A percentile compares a stretch with the other conserved stretches of the same genome.
These are phyloP conservation scores for Asteroscopus sphinx DNA, from an alignment of 2,888 invertebrate genomes.

Conservation along the genomic window DNA sequence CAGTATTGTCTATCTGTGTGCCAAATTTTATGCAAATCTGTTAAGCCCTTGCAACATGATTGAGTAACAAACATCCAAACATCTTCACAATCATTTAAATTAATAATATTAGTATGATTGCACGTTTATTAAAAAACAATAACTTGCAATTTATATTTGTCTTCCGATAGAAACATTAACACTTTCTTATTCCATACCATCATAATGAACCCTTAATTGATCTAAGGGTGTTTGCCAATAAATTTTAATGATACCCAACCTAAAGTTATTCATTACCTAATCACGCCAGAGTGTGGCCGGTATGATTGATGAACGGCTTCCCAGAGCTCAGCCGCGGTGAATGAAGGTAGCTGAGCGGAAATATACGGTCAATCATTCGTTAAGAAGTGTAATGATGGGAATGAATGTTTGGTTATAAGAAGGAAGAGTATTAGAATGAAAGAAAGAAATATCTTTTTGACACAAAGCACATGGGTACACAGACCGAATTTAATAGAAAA, in stretches of 20 bases:
- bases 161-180: too few relatives aligned
- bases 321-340: conserved; percentile 31
- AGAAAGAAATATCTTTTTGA: not conserved
- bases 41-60: too few relatives aligned
- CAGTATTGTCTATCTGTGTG: too few relatives aligned
- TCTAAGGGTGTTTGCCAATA: conserved; percentile 52
- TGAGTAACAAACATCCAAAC: too few relatives aligned
- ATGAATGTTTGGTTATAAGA: conserved; percentile 35
- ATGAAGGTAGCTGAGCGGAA: conserved; percentile 43
- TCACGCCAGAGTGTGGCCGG: conserved; percentile 58
- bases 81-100: too few relatives aligned
- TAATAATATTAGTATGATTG: too few relatives aligned
- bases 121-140: too few relatives aligned
- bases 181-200: conserved; percentile 13
- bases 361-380: conserved; percentile 50
- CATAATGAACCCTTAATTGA: conserved; percentile 44
- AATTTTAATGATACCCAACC: conserved; percentile 62
- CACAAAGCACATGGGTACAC: too few relatives aligned
- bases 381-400: conserved; percentile 35
- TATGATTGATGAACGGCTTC: conserved; percentile 65
- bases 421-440: not conserved
- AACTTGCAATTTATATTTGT: too few relatives aligned
- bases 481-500: too few relatives aligned
- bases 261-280: conserved; percentile 68
- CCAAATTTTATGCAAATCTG: too few relatives aligned